phyloP scores from a whole-genome alignment of 2,888 invertebrate genomes.

The Allophyes oxyacanthae region DNA sequence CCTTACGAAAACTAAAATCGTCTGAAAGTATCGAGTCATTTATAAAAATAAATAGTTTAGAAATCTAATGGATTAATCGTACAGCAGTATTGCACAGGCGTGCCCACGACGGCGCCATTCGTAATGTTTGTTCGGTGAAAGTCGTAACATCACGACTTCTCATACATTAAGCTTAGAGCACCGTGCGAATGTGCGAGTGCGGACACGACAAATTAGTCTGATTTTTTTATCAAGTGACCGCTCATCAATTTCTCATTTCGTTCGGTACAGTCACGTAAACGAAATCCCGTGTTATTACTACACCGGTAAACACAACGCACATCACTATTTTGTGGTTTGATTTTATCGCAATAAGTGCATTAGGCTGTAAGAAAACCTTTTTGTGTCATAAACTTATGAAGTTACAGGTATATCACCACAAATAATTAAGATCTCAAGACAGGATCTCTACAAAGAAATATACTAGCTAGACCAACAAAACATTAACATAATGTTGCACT shows the following conservation, averaged over 20 bases:
- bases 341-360: slow-evolving; percentile 23
- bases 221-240: slow-evolving; percentile 71
- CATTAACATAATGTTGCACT: slow-evolving; percentile 17
- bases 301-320: slow-evolving; percentile 31
- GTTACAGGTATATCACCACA: not conserved
- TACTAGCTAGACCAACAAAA: slow-evolving; percentile 12
- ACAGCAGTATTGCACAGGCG: slow-evolving; percentile 60
- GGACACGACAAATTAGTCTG: slow-evolving; percentile 68
- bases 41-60: slow-evolving; percentile 55
- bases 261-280: slow-evolving; percentile 62
- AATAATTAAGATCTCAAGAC: slow-evolving; percentile 12
- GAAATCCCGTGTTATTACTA: slow-evolving; percentile 60
- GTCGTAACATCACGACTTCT: slow-evolving; percentile 84
- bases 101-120: slow-evolving; percentile 69
- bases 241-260: slow-evolving; percentile 83
- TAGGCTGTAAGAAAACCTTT: slow-evolving; percentile 6
- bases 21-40: slow-evolving; percentile 40
- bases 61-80: slow-evolving; percentile 55
- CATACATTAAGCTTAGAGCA: slow-evolving; percentile 81
- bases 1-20: slow-evolving; percentile 7
- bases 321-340: slow-evolving; percentile 48
- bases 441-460: too few species aligned
- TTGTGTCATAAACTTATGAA: not conserved
- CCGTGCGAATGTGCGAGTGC: slow-evolving; percentile 83
- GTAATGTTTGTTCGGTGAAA: slow-evolving; percentile 84